Evolutionary conservation across 2,888 invertebrate species (phyloP).

Genomic region (Tipula helvola): DNA sequence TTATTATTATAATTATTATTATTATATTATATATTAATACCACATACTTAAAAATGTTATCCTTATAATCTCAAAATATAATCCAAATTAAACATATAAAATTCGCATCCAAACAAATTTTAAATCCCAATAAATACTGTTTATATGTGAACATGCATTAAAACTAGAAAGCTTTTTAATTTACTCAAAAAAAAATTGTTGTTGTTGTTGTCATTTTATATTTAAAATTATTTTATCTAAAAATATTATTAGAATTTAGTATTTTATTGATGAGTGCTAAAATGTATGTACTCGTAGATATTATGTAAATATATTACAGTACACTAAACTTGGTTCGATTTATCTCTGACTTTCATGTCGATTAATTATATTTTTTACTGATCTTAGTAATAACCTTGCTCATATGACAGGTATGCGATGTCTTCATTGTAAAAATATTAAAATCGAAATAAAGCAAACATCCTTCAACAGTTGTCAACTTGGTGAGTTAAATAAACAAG

Average conservation of each 20-base stretch:
- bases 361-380: too few species aligned
- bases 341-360: too few species aligned
- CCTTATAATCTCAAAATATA: slow-evolving; percentile 7
- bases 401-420: too few species aligned
- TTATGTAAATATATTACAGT: not conserved
- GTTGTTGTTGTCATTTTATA: not conserved
- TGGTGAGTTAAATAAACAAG: too few species aligned
- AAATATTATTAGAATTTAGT: not conserved
- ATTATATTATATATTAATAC: slow-evolving; percentile 7
- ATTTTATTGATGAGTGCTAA: not conserved
- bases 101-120: slow-evolving; percentile 10
- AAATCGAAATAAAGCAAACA: too few species aligned
- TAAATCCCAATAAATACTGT: slow-evolving; percentile 11
- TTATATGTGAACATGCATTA: slow-evolving; percentile 11
- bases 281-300: not conserved
- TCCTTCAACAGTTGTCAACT: too few species aligned
- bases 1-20: not conserved
- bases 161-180: slow-evolving; percentile 7
- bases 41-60: slow-evolving; percentile 7
- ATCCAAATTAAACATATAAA: slow-evolving; percentile 10
- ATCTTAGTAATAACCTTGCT: too few species aligned
- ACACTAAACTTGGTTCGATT: not conserved
- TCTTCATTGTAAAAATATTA: too few species aligned
- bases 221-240: not conserved
- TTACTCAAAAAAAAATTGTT: not conserved